Evolutionary conservation across 1,140 invertebrate species (phyloP).

Genomic region (Ceratosolen solmsi): DNA sequence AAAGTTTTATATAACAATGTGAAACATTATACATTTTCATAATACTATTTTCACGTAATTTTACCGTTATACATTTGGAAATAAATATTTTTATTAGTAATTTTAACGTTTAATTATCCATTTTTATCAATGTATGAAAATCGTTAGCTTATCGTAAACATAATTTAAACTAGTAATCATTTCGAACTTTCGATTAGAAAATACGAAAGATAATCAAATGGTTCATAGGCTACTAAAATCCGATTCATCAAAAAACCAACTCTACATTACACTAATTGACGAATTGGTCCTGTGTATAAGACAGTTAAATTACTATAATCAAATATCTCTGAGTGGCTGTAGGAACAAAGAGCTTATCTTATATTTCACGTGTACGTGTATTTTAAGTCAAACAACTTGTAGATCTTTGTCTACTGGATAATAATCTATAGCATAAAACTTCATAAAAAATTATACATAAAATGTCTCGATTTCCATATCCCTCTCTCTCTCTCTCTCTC

Average conservation of each 20-base stretch:
- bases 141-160: neutral
- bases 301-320: neutral
- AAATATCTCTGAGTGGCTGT: neutral
- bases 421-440: too few species aligned
- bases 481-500: neutral
- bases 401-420: neutral
- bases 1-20: too few species aligned
- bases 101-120: too few species aligned
- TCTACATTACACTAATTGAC: neutral
- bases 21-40: too few species aligned
- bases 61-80: too few species aligned
- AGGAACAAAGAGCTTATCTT: neutral
- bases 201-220: neutral
- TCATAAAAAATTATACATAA: neutral
- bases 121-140: neutral
- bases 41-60: too few species aligned
- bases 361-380: neutral
- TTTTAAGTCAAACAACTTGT: neutral
- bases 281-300: neutral
- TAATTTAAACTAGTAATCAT: neutral
- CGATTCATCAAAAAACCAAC: neutral
- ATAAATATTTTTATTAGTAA: too few species aligned
- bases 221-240: neutral
- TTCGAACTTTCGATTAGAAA: slow-evolving; percentile 20
- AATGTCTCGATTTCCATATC: neutral